phyloP scores from a whole-genome alignment of 2,888 invertebrate genomes.

The Ormyrus rosae region DNA sequence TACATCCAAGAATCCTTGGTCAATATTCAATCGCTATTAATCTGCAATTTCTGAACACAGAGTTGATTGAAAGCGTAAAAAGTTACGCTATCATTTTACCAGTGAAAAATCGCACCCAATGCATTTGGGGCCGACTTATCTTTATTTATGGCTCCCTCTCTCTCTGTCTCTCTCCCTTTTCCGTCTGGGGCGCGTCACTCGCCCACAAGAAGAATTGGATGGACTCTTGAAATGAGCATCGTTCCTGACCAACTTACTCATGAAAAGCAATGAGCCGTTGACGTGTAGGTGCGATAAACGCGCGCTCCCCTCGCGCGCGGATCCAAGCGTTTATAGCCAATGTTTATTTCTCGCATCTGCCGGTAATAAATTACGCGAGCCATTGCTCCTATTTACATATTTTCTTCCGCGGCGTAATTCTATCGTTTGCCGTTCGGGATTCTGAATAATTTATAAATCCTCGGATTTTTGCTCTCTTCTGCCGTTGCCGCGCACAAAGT shows the following conservation, averaged over 20 bases:
- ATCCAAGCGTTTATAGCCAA: background rate
- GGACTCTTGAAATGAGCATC: constrained; percentile 52
- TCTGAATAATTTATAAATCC: too few species aligned
- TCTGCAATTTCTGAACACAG: background rate
- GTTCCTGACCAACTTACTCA: constrained; percentile 57
- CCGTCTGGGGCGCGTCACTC: too few species aligned
- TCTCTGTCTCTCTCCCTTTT: background rate
- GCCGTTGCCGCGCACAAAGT: too few species aligned
- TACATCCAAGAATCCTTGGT: too few species aligned
- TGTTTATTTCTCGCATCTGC: constrained; percentile 32
- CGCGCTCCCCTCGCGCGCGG: background rate
- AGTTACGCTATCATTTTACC: background rate
- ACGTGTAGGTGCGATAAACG: background rate
- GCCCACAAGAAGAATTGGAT: constrained; percentile 48
- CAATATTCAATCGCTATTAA: too few species aligned
- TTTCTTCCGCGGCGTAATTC: constrained; percentile 9
- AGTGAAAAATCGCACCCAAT: background rate
- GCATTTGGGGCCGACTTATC: constrained; percentile 30
- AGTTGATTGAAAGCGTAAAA: background rate
- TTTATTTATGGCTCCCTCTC: constrained; percentile 32
- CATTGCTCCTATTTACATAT: constrained; percentile 9
- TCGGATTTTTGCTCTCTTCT: too few species aligned
- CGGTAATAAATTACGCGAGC: constrained; percentile 21
- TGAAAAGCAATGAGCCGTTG: constrained; percentile 66
- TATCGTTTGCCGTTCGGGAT: background rate